These are phyloP conservation scores for Hippocampus barbouri DNA, from an alignment of 2,113 vertebrate genomes.

Conservation along the genomic window DNA sequence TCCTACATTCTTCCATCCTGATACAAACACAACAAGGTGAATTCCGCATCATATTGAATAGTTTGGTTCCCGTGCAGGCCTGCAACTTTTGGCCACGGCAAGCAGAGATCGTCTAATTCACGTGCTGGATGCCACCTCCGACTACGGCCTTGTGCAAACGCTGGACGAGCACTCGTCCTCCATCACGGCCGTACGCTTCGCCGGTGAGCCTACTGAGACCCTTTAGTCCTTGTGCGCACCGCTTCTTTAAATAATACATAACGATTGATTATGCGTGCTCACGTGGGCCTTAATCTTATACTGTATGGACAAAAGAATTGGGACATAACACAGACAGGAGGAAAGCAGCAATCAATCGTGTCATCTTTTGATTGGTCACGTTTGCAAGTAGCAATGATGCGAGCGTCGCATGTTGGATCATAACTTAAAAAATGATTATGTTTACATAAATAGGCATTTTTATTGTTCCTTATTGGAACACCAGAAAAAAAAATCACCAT, in stretches of 20 bases:
- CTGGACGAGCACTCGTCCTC: constrained; percentile 95
- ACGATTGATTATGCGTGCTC: neutral
- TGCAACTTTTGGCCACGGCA: constrained; percentile 89
- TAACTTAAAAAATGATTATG: too few species aligned
- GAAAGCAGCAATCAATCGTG: too few species aligned
- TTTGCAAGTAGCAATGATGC: too few species aligned
- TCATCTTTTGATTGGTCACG: too few species aligned
- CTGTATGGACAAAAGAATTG: neutral
- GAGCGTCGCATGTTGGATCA: too few species aligned
- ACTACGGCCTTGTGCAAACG: constrained; percentile 88
- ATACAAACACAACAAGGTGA: neutral
- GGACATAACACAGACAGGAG: neutral
- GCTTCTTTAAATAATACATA: constrained; percentile 30
- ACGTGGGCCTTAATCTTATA: neutral
- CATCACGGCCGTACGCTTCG: constrained; percentile 93
- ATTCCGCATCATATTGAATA: too few species aligned
- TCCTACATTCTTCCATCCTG: neutral
- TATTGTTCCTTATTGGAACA: too few species aligned
- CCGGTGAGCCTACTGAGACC: constrained; percentile 74
- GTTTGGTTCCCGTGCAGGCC: constrained; percentile 62
- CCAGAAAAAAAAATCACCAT: too few species aligned
- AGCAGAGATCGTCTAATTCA: constrained; percentile 94
- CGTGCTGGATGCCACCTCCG: constrained; percentile 83
- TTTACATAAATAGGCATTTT: too few species aligned
- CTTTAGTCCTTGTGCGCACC: neutral